Percentiles rank a stretch among this genome's conserved stretches.
Conservation (phyloP, 1,140 invertebrate species). For the Nebria ingens region DNA sequence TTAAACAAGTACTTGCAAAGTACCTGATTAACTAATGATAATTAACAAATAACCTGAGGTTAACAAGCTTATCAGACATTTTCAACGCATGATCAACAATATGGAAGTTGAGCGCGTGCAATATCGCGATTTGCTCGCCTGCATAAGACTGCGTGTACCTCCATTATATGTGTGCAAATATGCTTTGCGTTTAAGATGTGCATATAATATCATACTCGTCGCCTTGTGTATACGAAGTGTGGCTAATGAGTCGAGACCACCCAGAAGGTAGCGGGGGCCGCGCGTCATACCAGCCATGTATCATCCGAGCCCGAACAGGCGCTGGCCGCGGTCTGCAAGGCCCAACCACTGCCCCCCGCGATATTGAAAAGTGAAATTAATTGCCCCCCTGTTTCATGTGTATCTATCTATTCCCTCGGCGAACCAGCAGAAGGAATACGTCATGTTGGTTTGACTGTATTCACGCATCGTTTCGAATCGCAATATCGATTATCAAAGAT, state of each 20-base stretch:
- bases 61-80: background rate
- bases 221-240: constrained; percentile 2
- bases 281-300: background rate
- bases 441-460: too few species aligned
- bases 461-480: too few species aligned
- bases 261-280: constrained; percentile 6
- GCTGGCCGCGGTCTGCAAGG: constrained; percentile 4
- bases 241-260: constrained; percentile 7
- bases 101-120: background rate
- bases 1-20: background rate
- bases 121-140: background rate
- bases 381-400: background rate
- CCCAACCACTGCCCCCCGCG: too few species aligned
- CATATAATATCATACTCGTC: too few species aligned
- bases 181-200: background rate
- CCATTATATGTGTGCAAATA: background rate
- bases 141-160: background rate
- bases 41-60: background rate
- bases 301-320: constrained; percentile 1
- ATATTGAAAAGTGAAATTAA: constrained; percentile 10
- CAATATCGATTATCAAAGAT: too few species aligned
- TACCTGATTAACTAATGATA: background rate
- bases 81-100: background rate
- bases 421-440: too few species aligned
- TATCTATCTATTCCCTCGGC: too few species aligned